Percentiles rank a stretch among this genome's conserved stretches.
phyloP scores from a whole-genome alignment of 2,797 vertebrate genomes.

The Sebastes goodei region DNA sequence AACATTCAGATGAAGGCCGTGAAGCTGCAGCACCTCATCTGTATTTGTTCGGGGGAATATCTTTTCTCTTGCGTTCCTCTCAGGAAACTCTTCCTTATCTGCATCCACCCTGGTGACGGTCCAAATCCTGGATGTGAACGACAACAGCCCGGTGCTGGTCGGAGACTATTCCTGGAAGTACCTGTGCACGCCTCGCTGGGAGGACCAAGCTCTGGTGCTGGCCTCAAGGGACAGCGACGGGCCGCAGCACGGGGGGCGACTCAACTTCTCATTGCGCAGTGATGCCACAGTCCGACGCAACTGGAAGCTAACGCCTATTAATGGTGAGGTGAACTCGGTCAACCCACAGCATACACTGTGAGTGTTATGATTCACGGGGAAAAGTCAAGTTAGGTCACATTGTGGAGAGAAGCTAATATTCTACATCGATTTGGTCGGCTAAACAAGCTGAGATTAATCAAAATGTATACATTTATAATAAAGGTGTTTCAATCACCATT shows the following conservation, averaged over 20 bases:
- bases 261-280: slow-evolving; percentile 86
- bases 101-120: slow-evolving; percentile 84
- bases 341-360: background rate
- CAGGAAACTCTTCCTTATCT: slow-evolving; percentile 83
- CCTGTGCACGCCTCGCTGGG: slow-evolving; percentile 87
- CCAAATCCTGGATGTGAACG: slow-evolving; percentile 84
- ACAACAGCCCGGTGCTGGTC: slow-evolving; percentile 81
- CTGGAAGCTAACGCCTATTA: slow-evolving; percentile 87
- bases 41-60: background rate
- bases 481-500: background rate
- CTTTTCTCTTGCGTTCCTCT: background rate
- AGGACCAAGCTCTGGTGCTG: slow-evolving; percentile 85
- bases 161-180: slow-evolving; percentile 85
- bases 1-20: background rate
- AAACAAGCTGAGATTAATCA: background rate
- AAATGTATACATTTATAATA: background rate
- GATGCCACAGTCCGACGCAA: slow-evolving; percentile 83
- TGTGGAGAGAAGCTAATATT: background rate
- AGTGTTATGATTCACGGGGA: background rate
- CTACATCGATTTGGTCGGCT: background rate
- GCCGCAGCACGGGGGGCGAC: slow-evolving; percentile 78
- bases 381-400: background rate
- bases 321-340: slow-evolving; percentile 75
- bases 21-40: background rate
- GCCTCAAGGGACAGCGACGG: slow-evolving; percentile 81